Percentiles rank a stretch among this genome's conserved stretches.
Evolutionary conservation across 1,140 invertebrate species (phyloP).

Genomic region (Bombus waltoni): DNA sequence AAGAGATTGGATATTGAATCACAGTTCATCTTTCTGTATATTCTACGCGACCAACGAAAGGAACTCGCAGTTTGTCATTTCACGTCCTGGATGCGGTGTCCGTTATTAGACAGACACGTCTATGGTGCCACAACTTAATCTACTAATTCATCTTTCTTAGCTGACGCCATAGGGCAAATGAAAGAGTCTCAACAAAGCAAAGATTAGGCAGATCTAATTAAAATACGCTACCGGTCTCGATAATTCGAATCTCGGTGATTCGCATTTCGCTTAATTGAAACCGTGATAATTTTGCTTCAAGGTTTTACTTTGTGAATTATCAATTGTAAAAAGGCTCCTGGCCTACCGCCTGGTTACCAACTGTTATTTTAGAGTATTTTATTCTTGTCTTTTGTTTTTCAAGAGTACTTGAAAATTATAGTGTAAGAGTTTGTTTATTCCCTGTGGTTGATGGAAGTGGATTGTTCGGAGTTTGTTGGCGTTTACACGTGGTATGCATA

Average conservation of each 20-base stretch:
- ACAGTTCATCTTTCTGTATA: too few relatives aligned
- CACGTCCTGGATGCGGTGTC: slow-evolving; percentile 6
- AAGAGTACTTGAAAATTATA: too few relatives aligned
- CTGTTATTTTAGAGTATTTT: too few relatives aligned
- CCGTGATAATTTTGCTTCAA: neutral
- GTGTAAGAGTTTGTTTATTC: too few relatives aligned
- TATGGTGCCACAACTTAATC: slow-evolving; percentile 43
- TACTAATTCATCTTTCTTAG: slow-evolving; percentile 58
- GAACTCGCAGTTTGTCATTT: neutral
- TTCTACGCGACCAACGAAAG: neutral
- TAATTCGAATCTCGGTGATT: slow-evolving; percentile 22
- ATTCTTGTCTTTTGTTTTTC: too few relatives aligned
- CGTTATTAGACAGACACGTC: neutral
- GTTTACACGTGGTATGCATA: fast-evolving
- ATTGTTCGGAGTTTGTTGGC: too few relatives aligned
- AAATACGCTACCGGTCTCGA: slow-evolving; percentile 38
- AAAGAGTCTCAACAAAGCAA: neutral
- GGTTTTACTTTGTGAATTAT: neutral
- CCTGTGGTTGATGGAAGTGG: too few relatives aligned
- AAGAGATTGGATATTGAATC: too few relatives aligned
- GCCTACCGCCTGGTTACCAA: too few relatives aligned
- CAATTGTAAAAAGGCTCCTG: too few relatives aligned
- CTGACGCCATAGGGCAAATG: slow-evolving; percentile 16
- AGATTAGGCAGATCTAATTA: slow-evolving; percentile 57
- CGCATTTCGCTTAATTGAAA: slow-evolving; percentile 18